phyloP scores from a whole-genome alignment of 2,113 vertebrate genomes.

The Passer domesticus region DNA sequence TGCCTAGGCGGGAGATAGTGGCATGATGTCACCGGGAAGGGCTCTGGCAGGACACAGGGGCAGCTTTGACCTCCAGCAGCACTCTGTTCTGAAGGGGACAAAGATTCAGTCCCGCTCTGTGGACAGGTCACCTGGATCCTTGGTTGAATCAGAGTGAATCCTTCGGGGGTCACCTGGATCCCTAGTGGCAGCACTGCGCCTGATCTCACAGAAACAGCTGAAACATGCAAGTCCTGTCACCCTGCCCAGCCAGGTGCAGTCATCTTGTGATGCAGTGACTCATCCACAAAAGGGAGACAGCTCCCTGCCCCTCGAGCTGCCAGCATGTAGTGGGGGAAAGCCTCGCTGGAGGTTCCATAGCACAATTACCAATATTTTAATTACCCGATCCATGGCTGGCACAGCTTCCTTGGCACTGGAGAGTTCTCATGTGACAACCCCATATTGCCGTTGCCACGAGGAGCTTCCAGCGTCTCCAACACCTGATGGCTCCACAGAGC shows the following conservation, averaged over 20 bases:
- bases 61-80: background rate
- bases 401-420: background rate
- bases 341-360: background rate
- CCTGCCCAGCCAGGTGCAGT: background rate
- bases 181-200: background rate
- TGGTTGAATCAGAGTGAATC: background rate
- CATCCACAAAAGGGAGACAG: background rate
- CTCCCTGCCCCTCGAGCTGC: background rate
- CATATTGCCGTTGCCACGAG: background rate
- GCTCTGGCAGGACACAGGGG: background rate
- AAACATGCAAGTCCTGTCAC: accelerated
- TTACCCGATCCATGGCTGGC: background rate
- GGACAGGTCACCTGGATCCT: background rate
- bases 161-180: background rate
- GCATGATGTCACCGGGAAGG: background rate
- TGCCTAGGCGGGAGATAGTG: background rate
- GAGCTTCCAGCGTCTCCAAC: background rate
- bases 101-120: background rate
- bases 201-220: background rate
- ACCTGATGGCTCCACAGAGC: accelerated
- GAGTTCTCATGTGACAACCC: background rate
- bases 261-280: background rate
- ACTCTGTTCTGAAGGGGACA: background rate
- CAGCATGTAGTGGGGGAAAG: background rate
- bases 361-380: background rate